Evolutionary conservation across 92 coral and sea anemone species (phyloP).

Genomic region (Actinernus sp.): DNA sequence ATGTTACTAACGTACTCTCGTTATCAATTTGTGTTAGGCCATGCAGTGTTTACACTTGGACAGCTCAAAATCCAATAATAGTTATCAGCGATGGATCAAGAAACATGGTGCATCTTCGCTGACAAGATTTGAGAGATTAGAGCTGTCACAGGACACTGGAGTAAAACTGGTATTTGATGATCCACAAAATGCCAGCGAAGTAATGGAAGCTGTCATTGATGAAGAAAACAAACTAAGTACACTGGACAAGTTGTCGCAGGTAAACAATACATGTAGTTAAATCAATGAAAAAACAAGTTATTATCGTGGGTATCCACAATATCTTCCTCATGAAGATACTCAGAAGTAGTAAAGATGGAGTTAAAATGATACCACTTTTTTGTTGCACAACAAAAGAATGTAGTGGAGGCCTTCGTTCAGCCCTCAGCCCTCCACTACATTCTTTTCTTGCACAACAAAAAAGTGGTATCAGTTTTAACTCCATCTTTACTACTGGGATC

Average conservation of each 20-base stretch:
- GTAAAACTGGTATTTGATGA: constrained; percentile 39
- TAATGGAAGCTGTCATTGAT: constrained; percentile 67
- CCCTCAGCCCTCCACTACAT: no score
- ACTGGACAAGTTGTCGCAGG: constrained; percentile 87
- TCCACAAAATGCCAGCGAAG: constrained; percentile 25
- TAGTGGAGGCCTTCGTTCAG: no score
- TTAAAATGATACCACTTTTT: no score
- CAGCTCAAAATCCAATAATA: constrained; percentile 2
- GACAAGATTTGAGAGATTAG: constrained; percentile 74
- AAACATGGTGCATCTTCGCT: constrained; percentile 75
- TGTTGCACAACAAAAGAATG: no score
- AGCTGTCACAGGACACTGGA: constrained; percentile 24
- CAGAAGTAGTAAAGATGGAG: no score
- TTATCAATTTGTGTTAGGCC: no score
- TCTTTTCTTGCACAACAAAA: no score
- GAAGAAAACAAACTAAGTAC: constrained; percentile 39
- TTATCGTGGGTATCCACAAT: background rate
- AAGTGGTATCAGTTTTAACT: no score
- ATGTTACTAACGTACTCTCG: no score
- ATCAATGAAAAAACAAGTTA: background rate
- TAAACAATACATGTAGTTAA: background rate
- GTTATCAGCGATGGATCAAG: constrained; percentile 58
- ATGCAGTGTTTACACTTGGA: background rate
- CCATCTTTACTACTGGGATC: no score
- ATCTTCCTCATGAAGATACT: no score